Percentiles rank a stretch among this genome's conserved stretches.
phyloP scores from a whole-genome alignment of 2,113 vertebrate species.

The Gambusia affinis region DNA sequence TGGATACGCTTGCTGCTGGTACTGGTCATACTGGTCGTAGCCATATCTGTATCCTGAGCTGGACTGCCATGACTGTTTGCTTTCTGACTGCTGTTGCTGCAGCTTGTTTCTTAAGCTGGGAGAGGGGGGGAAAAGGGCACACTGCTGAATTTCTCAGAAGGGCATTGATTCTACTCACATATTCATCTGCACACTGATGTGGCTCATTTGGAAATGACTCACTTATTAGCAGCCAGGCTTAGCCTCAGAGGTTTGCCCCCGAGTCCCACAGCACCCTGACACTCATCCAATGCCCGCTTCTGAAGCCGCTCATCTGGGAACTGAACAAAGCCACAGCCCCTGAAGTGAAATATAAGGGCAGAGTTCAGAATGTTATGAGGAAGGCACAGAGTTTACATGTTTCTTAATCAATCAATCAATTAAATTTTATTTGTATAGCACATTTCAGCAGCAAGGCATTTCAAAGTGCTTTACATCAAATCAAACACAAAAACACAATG shows the following conservation, averaged over 20 bases:
- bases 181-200: background rate
- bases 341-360: slow-evolving; percentile 43
- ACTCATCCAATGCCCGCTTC: slow-evolving; percentile 88
- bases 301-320: slow-evolving; percentile 92
- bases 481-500: no score
- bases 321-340: slow-evolving; percentile 96
- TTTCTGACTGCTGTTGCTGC: slow-evolving; percentile 47
- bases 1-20: slow-evolving; percentile 89
- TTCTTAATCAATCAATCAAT: no score
- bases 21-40: slow-evolving; percentile 86
- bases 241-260: slow-evolving; percentile 89
- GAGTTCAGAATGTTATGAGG: background rate
- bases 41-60: slow-evolving; percentile 78
- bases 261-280: slow-evolving; percentile 89
- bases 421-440: no score
- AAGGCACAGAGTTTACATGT: background rate
- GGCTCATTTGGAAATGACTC: slow-evolving; percentile 63
- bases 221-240: slow-evolving; percentile 93
- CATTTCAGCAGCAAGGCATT: no score
- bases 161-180: background rate
- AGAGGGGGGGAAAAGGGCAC: background rate
- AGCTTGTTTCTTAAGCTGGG: slow-evolving; percentile 66
- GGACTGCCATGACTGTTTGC: slow-evolving; percentile 78
- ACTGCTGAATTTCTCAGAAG: no score
- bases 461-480: no score